A percentile compares a stretch with the other conserved stretches of the same genome.
Evolutionary conservation across 2,797 vertebrate species (phyloP).

Genomic region (Helicolenus hilgendorfi): DNA sequence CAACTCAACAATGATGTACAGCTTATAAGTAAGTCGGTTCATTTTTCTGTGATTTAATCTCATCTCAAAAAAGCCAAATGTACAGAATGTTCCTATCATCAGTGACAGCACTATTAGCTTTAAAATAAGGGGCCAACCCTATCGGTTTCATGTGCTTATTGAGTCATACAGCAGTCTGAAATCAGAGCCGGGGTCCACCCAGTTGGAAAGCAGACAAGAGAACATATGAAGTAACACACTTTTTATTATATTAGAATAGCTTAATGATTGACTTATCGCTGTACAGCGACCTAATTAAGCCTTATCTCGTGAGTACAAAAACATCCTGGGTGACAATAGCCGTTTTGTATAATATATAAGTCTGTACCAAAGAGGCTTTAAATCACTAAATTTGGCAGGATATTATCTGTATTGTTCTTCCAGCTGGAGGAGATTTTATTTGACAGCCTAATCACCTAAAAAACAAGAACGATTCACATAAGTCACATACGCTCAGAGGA

Average conservation of each 20-base stretch:
- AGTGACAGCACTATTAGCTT: neutral
- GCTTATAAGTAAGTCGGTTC: neutral
- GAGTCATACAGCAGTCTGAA: slow-evolving; percentile 49
- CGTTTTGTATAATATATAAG: neutral
- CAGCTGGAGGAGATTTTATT: neutral
- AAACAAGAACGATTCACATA: neutral
- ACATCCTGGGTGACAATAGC: neutral
- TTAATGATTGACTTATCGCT: neutral
- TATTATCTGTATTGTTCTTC: neutral
- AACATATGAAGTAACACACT: slow-evolving; percentile 3
- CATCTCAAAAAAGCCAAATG: neutral
- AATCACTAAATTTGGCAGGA: neutral
- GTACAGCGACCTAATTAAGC: neutral
- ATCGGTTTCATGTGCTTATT: slow-evolving; percentile 59
- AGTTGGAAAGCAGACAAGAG: slow-evolving; percentile 5
- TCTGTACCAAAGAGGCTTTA: neutral
- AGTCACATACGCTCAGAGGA: neutral
- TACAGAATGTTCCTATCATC: slow-evolving; percentile 17
- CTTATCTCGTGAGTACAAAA: neutral
- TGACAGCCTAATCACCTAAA: neutral
- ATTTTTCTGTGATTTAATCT: slow-evolving; percentile 7
- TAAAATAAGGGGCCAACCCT: neutral
- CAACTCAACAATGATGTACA: neutral
- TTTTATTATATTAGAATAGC: neutral
- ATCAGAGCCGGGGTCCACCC: slow-evolving; percentile 55